phyloP scores from a whole-genome alignment of 2,888 invertebrate genomes.

The Scaptomyza reducta region DNA sequence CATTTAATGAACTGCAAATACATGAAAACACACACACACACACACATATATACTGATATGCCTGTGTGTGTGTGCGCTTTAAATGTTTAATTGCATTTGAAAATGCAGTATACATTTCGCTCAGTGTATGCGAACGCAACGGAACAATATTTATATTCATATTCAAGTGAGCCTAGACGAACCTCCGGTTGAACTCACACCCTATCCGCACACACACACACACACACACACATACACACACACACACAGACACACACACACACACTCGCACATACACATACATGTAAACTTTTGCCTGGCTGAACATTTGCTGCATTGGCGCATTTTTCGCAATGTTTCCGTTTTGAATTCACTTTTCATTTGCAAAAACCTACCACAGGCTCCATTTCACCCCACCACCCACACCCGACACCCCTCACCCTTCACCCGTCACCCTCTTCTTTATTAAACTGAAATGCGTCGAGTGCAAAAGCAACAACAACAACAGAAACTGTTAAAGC shows the following conservation, averaged over 20 bases:
- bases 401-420: conserved; percentile 1
- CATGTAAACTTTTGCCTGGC: not conserved
- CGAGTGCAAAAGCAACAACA: conserved; percentile 15
- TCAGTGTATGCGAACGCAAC: conserved; percentile 41
- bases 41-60: not conserved
- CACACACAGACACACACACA: not conserved
- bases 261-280: not conserved
- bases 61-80: conserved; percentile 23
- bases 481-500: conserved; percentile 9
- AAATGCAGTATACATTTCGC: conserved; percentile 28
- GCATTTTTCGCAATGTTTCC: conserved; percentile 76
- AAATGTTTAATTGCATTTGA: conserved; percentile 66
- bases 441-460: conserved; percentile 11
- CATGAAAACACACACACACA: conserved; percentile 11
- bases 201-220: not conserved
- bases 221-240: not conserved
- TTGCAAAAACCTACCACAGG: conserved; percentile 28
- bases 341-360: conserved; percentile 78
- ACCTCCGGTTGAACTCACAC: conserved; percentile 14
- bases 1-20: conserved; percentile 66
- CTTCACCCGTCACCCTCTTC: not conserved
- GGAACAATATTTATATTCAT: conserved; percentile 31
- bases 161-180: conserved; percentile 41
- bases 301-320: conserved; percentile 72
- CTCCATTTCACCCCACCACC: conserved; percentile 6